These are phyloP conservation scores for Leptinotarsa defecta DNA, from an alignment of 1,140 invertebrate species.

Conservation along the genomic window DNA sequence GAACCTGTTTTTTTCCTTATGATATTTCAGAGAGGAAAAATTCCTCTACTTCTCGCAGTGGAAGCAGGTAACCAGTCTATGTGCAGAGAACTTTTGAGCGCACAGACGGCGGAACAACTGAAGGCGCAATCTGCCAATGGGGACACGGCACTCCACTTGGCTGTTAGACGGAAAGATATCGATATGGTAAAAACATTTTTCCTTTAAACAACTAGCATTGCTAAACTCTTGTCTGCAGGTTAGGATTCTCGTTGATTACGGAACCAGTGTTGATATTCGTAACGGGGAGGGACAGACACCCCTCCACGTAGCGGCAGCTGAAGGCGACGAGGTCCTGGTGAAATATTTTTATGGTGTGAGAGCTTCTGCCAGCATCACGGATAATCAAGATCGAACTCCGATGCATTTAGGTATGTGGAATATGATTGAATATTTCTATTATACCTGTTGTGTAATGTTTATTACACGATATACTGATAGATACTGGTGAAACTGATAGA, in stretches of 20 bases:
- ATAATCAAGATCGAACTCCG: slow-evolving; percentile 94
- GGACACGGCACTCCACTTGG: slow-evolving; percentile 90
- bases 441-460: neutral
- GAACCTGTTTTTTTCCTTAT: too few relatives aligned
- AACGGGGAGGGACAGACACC: slow-evolving; percentile 93
- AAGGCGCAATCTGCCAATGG: slow-evolving; percentile 74
- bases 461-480: too few relatives aligned
- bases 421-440: too few relatives aligned
- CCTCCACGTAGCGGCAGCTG: slow-evolving; percentile 91
- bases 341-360: slow-evolving; percentile 94
- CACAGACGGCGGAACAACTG: slow-evolving; percentile 80
- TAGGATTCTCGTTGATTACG: slow-evolving; percentile 87
- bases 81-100: slow-evolving; percentile 84
- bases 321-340: slow-evolving; percentile 91
- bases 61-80: slow-evolving; percentile 92
- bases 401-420: slow-evolving; percentile 73
- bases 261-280: slow-evolving; percentile 86
- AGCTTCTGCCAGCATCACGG: slow-evolving; percentile 90
- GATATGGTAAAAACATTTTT: slow-evolving; percentile 69
- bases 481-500: too few relatives aligned
- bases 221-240: slow-evolving; percentile 52
- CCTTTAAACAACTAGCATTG: neutral
- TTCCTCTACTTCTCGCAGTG: slow-evolving; percentile 89
- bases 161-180: slow-evolving; percentile 84
- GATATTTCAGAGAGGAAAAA: slow-evolving; percentile 79